These are phyloP conservation scores for Ophion ventricosus DNA, from an alignment of 2,888 invertebrate species.

Conservation along the genomic window DNA sequence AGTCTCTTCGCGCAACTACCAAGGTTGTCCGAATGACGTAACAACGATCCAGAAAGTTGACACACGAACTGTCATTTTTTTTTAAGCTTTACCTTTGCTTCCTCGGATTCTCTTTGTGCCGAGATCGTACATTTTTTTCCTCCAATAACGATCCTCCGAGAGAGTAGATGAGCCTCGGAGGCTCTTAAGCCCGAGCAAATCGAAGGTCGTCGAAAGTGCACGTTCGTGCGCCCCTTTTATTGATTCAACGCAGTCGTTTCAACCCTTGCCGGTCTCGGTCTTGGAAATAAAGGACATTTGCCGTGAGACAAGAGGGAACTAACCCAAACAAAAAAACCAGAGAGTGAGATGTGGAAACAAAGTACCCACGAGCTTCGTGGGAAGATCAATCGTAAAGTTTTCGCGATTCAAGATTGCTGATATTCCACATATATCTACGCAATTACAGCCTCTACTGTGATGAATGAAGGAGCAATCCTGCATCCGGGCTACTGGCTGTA, in stretches of 20 bases:
- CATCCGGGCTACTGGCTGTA: conserved; percentile 42
- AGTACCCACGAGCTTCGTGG: conserved; percentile 24
- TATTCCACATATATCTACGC: conserved; percentile 10
- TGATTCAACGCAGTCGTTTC: conserved; percentile 51
- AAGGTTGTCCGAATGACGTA: neutral
- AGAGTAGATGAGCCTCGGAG: neutral
- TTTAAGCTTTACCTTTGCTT: neutral
- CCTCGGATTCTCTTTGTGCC: conserved; percentile 2
- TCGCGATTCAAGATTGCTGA: conserved; percentile 1
- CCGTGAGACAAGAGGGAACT: conserved; percentile 11
- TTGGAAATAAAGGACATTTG: conserved; percentile 5
- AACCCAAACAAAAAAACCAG: conserved; percentile 4
- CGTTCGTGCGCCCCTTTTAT: conserved; percentile 45
- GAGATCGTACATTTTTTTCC: conserved; percentile 64
- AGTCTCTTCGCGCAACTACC: neutral
- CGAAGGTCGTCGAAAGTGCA: conserved; percentile 62
- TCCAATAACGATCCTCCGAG: conserved; percentile 63
- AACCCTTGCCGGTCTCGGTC: conserved; percentile 36
- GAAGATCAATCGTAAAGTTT: conserved; percentile 33
- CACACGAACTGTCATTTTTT: neutral
- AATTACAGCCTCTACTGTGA: conserved; percentile 22
- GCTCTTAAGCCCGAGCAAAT: conserved; percentile 50
- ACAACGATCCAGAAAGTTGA: neutral
- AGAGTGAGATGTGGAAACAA: conserved; percentile 30
- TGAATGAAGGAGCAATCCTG: conserved; percentile 44